phyloP scores from a whole-genome alignment of 2,113 vertebrate genomes.

The Bubalus kerabau region DNA sequence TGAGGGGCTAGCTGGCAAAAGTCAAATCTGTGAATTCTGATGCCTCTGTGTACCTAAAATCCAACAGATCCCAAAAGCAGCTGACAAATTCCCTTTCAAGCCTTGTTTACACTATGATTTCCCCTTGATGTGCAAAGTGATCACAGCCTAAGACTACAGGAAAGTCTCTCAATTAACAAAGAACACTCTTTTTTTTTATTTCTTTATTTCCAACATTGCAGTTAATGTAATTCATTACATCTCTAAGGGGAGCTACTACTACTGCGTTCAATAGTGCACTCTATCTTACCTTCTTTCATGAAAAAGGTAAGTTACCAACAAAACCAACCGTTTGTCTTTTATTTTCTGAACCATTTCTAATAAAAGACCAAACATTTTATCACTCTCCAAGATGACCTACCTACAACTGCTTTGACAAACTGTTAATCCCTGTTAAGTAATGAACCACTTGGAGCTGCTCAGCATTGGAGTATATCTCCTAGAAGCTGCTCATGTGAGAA shows the following conservation, averaged over 20 bases:
- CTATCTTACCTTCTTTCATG: neutral
- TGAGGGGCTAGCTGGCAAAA: neutral
- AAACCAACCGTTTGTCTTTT: neutral
- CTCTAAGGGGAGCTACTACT: neutral
- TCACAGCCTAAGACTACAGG: neutral
- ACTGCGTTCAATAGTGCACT: neutral
- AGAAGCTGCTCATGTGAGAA: neutral
- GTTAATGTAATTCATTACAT: neutral
- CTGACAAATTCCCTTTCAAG: neutral
- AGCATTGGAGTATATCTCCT: neutral
- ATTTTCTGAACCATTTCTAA: neutral
- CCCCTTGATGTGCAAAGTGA: neutral
- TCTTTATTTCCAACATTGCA: neutral
- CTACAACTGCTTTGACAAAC: neutral
- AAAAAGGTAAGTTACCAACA: neutral
- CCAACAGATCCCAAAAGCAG: neutral
- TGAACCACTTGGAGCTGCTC: neutral
- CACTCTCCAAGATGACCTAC: neutral
- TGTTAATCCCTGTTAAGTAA: neutral
- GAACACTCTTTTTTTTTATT: neutral
- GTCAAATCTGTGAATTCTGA: neutral
- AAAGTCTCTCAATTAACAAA: neutral
- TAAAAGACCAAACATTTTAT: neutral
- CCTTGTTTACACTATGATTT: neutral
- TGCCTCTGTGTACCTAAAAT: neutral